Base-by-base conservation (phyloP, 2,113 vertebrate species). In the Heterotilapia buettikoferi region DNA sequence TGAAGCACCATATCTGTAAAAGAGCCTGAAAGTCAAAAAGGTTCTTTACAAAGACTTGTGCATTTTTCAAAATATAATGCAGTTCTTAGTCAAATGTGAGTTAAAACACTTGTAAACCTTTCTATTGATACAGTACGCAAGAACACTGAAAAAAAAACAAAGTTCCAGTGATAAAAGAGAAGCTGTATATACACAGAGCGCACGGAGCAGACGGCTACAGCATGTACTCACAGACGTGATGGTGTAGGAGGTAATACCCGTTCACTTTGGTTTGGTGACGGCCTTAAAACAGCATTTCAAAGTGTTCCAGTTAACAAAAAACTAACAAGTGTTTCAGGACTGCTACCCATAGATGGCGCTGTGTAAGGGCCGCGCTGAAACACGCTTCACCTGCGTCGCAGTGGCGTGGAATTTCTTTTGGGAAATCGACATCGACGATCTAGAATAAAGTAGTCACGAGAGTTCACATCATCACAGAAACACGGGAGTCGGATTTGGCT, bases 141-240 rank as follows among this genome's bases (percentile, higher is more conserved):
- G 88, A 90, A 52, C 52, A 91, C 18, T 50, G 14, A 59, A 86
- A 79, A 53, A 82, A 31, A 10, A 1, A 7, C 59, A 7, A 78
- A 29, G 86, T 86, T 94, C 93, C 91, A 92, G 92, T 94, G 90
- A 92, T 86, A 71, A 84, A 85, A 91, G 18, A 78, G 38, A 80
- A 86, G 78, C 83, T 89, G 81, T 56, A 18, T 4, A 38, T 16
- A 21, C 38, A 76, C 9, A 47, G 68, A 47, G n/a, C n/a, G n/a
- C 19, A 10, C 5, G 9, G 19, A 53, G 21, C 31, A 56, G 47
- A n/a, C 5, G 7, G 66, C 36, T 71, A 47, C 68, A 73, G 68
- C 12, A 40, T 1, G 63, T 5, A 38, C 8, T 71, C 66, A 68
- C 33, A 52, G 76, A 50, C 87, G 14, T 7, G 71, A 18, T 19